These are phyloP conservation scores for Odontamblyopus lacepedii DNA, from an alignment of 2,797 vertebrate species.

Conservation along the genomic window DNA sequence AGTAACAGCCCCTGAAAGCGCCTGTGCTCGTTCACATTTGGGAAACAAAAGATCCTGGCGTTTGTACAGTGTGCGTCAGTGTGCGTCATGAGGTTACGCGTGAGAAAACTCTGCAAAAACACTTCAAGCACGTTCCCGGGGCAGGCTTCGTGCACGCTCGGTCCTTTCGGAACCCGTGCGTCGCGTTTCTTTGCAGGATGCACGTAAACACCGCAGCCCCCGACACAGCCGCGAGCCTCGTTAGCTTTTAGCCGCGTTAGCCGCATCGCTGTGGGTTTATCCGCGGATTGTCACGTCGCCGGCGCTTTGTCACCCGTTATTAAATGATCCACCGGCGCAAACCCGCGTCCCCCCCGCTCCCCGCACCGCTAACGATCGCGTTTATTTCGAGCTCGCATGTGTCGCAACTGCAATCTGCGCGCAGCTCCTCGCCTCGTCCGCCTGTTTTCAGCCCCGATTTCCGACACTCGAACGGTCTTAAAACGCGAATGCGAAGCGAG, in stretches of 20 bases:
- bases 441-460: constrained; percentile 58
- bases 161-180: background rate
- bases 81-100: too few species aligned
- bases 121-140: background rate
- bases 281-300: constrained; percentile 7
- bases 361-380: constrained; percentile 43
- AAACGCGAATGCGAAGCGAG: background rate
- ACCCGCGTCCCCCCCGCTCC: too few species aligned
- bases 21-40: too few species aligned
- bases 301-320: background rate
- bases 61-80: too few species aligned
- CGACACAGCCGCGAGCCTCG: constrained; percentile 20
- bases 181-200: background rate
- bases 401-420: constrained; percentile 9
- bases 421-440: constrained; percentile 42
- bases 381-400: constrained; percentile 52
- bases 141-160: background rate
- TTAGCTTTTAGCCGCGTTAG: constrained; percentile 43
- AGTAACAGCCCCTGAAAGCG: too few species aligned
- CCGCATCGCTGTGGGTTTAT: constrained; percentile 4
- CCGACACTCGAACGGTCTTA: constrained; percentile 6
- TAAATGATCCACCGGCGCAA: background rate
- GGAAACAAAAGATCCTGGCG: too few species aligned
- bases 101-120: background rate
- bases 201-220: constrained; percentile 4